Evolutionary conservation across 2,113 vertebrate genomes (phyloP).

Genomic region (Glaucidium brasilianum): DNA sequence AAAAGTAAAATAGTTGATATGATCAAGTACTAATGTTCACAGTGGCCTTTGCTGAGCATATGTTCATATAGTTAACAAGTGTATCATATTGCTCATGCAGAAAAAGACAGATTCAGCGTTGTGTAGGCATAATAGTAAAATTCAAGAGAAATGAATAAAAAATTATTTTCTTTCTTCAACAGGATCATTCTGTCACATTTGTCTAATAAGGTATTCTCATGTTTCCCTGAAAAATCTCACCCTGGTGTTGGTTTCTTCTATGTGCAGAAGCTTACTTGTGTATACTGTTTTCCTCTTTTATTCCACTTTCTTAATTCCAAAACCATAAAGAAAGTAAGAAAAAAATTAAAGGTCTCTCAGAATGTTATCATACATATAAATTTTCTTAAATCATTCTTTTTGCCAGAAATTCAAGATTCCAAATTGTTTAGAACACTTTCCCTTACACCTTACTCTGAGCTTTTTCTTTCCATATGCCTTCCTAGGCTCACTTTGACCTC

Average conservation of each 20-base stretch:
- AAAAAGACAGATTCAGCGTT: neutral
- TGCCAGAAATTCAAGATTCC: neutral
- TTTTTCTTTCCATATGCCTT: fast-evolving
- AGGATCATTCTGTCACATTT: neutral
- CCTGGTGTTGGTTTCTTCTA: neutral
- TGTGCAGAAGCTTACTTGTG: neutral
- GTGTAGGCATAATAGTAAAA: neutral
- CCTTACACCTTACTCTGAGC: neutral
- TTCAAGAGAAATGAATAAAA: neutral
- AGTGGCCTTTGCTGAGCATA: neutral
- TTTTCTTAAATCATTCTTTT: neutral
- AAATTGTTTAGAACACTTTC: neutral
- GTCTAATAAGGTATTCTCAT: neutral
- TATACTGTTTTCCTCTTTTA: neutral
- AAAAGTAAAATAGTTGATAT: neutral
- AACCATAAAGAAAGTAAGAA: neutral
- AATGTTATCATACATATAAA: fast-evolving
- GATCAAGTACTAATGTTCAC: neutral
- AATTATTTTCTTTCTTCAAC: neutral
- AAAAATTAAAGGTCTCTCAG: neutral
- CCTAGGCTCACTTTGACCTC: neutral
- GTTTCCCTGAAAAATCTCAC: neutral
- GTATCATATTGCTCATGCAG: neutral
- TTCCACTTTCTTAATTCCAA: neutral
- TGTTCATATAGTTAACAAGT: neutral